Base-by-base conservation (phyloP, 1,140 invertebrate genomes). In the Drosophila chauvacae region DNA sequence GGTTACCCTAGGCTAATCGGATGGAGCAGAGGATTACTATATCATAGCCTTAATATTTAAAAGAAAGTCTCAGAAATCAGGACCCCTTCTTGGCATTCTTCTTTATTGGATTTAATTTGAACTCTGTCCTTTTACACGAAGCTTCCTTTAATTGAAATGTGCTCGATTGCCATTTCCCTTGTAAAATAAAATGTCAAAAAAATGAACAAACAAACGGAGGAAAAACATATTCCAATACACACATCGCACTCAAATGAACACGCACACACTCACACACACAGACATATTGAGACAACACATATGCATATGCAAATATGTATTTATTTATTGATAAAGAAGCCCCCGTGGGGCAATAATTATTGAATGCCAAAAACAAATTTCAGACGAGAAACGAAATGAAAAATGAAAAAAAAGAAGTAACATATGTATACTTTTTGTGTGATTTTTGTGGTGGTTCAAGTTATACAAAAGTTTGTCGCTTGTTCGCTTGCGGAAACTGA, bases 241-340 rank as follows among this genome's bases (percentile, higher is more conserved):
- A 45, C 44, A 39, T 26, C 35, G 20, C 33, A 56, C 53, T 11
- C 53, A 39, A 56, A 23, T 41, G n/a, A 51, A 51, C 39, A 65
- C 62, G 85, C 45, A 9, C 30, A 62, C 64, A 62, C 73, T 7
- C 64, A 62, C 73, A 71, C 74, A 75, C 82, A 87, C 62, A 86
- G 45, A 76, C 74, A 76, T 47, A 58, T 84, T 58, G 69, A 90
- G 80, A 86, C 82, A 88, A 88, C 85, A 88, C 78, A 85, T 81
- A 90, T 76, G 73, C 50, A 75, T 39, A 74, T 58, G 69, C 70
- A 73, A 73, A 73, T 73, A 73, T 90, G 79, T 60, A 69, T 74
- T 64, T 81, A 90, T 74, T 70, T 64, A 76, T 66, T 58, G 60
- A 77, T 80, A 60, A 78, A 69, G 33, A 69, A 65, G 80, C 30